Evolutionary conservation across 2,113 vertebrate species (phyloP).

Genomic region (Aix galericulata): DNA sequence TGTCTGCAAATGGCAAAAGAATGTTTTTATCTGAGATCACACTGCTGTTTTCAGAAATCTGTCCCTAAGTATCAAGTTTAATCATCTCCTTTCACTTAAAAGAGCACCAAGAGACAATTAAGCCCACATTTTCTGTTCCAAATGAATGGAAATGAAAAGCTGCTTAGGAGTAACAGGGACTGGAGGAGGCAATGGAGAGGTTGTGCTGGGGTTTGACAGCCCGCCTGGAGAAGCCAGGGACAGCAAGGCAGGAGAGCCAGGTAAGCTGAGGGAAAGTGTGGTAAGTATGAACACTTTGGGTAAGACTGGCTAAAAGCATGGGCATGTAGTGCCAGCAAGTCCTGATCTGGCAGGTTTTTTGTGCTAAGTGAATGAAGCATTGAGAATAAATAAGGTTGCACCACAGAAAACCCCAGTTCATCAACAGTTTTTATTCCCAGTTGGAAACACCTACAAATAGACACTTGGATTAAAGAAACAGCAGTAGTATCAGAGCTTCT

Average conservation of each 20-base stretch:
- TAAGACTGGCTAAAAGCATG: background rate
- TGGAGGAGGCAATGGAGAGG: background rate
- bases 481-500: background rate
- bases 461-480: background rate
- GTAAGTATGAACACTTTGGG: background rate
- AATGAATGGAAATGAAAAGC: conserved; percentile 29
- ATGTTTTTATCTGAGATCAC: background rate
- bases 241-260: background rate
- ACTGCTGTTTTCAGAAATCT: conserved; percentile 14
- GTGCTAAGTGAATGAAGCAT: background rate
- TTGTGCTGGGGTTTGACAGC: background rate
- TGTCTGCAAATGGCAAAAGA: background rate
- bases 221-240: background rate
- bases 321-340: background rate
- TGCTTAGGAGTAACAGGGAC: background rate
- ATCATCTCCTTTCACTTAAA: background rate
- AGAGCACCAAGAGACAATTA: background rate
- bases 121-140: conserved; percentile 5
- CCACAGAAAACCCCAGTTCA: background rate
- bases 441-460: background rate
- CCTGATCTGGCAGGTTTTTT: background rate
- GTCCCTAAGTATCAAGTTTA: background rate
- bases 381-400: background rate
- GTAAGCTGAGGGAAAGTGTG: background rate
- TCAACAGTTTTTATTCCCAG: background rate